A percentile compares a stretch with the other conserved stretches of the same genome.
Conservation (phyloP, 2,797 vertebrate species). For the Borostomias antarcticus region DNA sequence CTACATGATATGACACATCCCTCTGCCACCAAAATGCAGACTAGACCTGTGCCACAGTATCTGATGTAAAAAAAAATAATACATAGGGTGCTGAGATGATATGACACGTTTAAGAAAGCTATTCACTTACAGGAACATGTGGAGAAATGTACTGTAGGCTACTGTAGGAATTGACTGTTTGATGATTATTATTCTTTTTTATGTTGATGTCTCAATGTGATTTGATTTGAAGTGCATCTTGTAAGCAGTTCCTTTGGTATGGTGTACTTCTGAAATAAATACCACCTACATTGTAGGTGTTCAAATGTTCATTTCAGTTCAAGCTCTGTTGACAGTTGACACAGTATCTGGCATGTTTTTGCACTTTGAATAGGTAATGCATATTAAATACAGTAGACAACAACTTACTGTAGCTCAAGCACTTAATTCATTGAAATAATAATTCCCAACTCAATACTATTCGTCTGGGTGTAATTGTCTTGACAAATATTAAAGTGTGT, state of each 20-base stretch:
- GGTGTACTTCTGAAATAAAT: slow-evolving; percentile 77
- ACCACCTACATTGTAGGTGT: slow-evolving; percentile 59
- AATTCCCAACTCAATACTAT: not conserved
- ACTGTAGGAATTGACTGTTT: slow-evolving; percentile 67
- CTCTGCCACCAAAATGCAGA: slow-evolving; percentile 65
- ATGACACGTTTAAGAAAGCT: not conserved
- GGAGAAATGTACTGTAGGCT: slow-evolving; percentile 26
- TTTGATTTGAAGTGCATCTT: slow-evolving; percentile 74
- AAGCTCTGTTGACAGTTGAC: no score
- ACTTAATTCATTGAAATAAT: not conserved
- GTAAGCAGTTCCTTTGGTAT: slow-evolving; percentile 61
- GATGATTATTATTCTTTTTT: slow-evolving; percentile 30
- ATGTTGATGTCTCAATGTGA: slow-evolving; percentile 65
- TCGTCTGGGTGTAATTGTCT: slow-evolving; percentile 7
- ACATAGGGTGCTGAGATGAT: slow-evolving; percentile 37
- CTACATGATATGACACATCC: slow-evolving; percentile 35
- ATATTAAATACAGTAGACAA: slow-evolving; percentile 14
- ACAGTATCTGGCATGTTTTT: no score
- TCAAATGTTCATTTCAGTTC: slow-evolving; percentile 34
- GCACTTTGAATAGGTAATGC: slow-evolving; percentile 4
- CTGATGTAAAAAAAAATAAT: slow-evolving; percentile 28
- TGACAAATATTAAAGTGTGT: slow-evolving; percentile 1
- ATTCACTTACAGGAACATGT: not conserved
- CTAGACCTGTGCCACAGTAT: slow-evolving; percentile 29
- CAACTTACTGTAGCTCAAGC: slow-evolving; percentile 13